phyloP scores from a whole-genome alignment of 2,888 invertebrate species.

The Acanthacorydalis orientalis region DNA sequence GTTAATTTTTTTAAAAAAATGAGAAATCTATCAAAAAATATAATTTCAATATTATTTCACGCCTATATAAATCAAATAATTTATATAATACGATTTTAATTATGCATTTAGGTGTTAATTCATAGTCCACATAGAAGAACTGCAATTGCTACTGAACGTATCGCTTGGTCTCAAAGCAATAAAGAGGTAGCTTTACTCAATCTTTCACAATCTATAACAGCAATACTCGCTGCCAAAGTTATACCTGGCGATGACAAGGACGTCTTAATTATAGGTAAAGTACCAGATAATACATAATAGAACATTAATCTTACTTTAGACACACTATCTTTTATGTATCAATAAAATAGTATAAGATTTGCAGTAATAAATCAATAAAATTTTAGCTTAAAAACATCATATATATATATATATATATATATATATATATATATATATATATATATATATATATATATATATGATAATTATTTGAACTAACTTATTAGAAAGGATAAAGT shows the following conservation, averaged over 20 bases:
- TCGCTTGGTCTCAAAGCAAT: slow-evolving; percentile 43
- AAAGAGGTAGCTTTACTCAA: slow-evolving; percentile 55
- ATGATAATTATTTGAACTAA: no score
- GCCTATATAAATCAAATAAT: background rate
- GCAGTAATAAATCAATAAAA: no score
- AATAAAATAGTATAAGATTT: no score
- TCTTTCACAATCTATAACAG: slow-evolving; percentile 63
- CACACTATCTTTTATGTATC: no score
- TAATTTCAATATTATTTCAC: no score
- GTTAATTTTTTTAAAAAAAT: no score
- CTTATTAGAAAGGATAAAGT: no score
- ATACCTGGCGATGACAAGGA: slow-evolving; percentile 52
- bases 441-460: background rate
- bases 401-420: no score
- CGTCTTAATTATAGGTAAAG: slow-evolving; percentile 57
- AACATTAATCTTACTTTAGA: no score
- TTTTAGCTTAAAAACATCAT: no score
- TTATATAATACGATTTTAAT: slow-evolving; percentile 7
- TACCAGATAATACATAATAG: background rate
- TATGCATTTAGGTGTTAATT: slow-evolving; percentile 47
- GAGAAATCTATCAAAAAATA: no score
- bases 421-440: no score
- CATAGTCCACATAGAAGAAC: slow-evolving; percentile 65
- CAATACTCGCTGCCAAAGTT: slow-evolving; percentile 46
- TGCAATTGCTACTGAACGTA: slow-evolving; percentile 34